These are phyloP conservation scores for Drosophila albomicans DNA, from an alignment of 1,140 invertebrate species.

Conservation along the genomic window DNA sequence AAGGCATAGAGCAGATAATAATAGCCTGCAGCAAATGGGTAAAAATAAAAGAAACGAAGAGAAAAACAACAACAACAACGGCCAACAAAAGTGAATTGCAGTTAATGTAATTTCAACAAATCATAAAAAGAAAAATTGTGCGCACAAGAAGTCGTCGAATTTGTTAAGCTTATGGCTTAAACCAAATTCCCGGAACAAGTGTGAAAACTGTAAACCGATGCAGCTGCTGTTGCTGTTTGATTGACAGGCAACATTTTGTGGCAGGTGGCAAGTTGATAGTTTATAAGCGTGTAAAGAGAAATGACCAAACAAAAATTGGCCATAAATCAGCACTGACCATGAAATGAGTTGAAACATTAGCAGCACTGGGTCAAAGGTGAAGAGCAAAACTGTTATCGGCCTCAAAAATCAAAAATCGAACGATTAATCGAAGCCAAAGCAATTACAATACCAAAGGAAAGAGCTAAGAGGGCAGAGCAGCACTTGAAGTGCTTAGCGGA, in stretches of 20 bases:
- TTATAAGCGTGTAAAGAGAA: slow-evolving; percentile 21
- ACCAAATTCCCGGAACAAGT: slow-evolving; percentile 31
- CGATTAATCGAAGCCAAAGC: slow-evolving; percentile 32
- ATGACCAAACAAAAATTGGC: slow-evolving; percentile 20
- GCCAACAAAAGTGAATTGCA: slow-evolving; percentile 76
- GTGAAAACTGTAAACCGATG: slow-evolving; percentile 36
- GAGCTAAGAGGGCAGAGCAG: slow-evolving; percentile 36
- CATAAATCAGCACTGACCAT: slow-evolving; percentile 42
- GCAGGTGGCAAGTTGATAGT: slow-evolving; percentile 39
- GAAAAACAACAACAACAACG: slow-evolving; percentile 26
- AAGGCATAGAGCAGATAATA: slow-evolving; percentile 82
- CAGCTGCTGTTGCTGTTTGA: slow-evolving; percentile 35
- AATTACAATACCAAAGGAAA: slow-evolving; percentile 18
- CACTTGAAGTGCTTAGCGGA: slow-evolving; percentile 53
- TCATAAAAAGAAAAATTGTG: slow-evolving; percentile 40
- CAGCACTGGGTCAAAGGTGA: slow-evolving; percentile 7
- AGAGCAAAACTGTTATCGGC: background rate
- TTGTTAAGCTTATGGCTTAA: slow-evolving; percentile 1
- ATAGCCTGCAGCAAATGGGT: slow-evolving; percentile 39
- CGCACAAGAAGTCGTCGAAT: background rate
- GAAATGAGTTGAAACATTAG: slow-evolving; percentile 18
- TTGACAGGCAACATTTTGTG: slow-evolving; percentile 8
- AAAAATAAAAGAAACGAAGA: background rate
- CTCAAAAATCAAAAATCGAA: slow-evolving; percentile 1
- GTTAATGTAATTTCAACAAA: slow-evolving; percentile 73